Evolutionary conservation across 2,113 vertebrate species (phyloP), one percentile per base, ranked within the genome.

Genomic region (Thomomys bottae): DNA sequence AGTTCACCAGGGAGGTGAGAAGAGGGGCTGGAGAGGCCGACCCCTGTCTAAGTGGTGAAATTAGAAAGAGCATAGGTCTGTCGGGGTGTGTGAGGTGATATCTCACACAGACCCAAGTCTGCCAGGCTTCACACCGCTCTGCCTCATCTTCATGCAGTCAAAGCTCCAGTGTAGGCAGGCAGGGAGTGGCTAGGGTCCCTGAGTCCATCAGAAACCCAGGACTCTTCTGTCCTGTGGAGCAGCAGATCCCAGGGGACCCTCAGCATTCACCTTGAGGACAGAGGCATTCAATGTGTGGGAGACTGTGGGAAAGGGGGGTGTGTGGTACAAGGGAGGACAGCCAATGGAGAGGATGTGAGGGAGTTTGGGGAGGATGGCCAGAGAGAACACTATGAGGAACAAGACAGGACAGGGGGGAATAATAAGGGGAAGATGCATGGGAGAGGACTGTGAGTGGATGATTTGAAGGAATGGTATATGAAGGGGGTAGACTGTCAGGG

Each of bases 91-190:
- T 8, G 26, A 38, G 28, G 89, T 85, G 32, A 57, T 59, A 1
- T 7, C 26, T 42, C 4, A 38, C 0, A 21, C 10, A 67, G 20
- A 1, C 15, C 21, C n/a, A 10, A 5, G 3, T 49, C 30, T 49
- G 18, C n/a, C 67, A 71, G 45, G 40, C 75, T 68, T 10, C 76
- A 23, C 76, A 72, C 28, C 6, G 17, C 14, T 14, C 28, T 5
- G 40, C 21, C 3, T 84, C 42, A 15, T 57, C 54, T 57, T 90
- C 34, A 18, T 40, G 38, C 45, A 38, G 4, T 14, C 20, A 23
- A 3, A 64, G 76, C 34, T 18, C 77, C 9, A 3, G 0, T n/a
- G 23, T 2, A 64, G 32, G 6, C 5, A 6, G 40, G 45, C 32
- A 38, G 2, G 20, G 59, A 7, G 34, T 20, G 20, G 2, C 57